A percentile compares a stretch with the other conserved stretches of the same genome.
phyloP scores from a whole-genome alignment of 1,140 invertebrate genomes.

The Temnothorax longispinosus region DNA sequence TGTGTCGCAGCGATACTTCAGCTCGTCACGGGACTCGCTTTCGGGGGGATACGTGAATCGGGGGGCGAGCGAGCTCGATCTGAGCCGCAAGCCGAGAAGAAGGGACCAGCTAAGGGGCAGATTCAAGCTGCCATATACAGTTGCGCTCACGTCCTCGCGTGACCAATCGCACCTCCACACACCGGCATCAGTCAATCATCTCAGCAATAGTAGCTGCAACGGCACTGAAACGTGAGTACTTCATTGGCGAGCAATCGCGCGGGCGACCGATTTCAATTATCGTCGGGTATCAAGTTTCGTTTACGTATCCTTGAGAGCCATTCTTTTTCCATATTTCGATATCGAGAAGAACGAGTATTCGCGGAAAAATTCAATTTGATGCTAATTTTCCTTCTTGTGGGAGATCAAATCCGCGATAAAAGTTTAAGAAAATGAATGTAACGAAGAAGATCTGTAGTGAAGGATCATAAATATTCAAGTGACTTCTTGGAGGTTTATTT shows the following conservation, averaged over 20 bases:
- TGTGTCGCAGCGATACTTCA: conserved; percentile 88
- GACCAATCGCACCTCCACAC: conserved; percentile 87
- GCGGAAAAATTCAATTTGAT: conserved; percentile 56
- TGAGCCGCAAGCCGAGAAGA: conserved; percentile 89
- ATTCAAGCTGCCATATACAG: conserved; percentile 89
- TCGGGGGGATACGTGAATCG: conserved; percentile 90
- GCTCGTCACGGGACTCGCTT: conserved; percentile 91
- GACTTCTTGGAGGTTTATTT: conserved; percentile 32
- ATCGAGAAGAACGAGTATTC: conserved; percentile 3
- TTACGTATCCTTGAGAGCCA: neutral
- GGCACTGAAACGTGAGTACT: conserved; percentile 88
- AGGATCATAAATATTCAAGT: conserved; percentile 54
- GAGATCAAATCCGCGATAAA: conserved; percentile 6
- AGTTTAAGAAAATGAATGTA: conserved; percentile 34
- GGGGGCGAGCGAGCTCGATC: conserved; percentile 90
- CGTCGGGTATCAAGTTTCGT: neutral
- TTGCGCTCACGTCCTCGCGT: conserved; percentile 87
- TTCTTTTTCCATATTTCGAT: neutral
- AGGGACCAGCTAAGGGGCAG: conserved; percentile 88
- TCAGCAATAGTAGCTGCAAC: conserved; percentile 88
- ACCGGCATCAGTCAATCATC: conserved; percentile 88
- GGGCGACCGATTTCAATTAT: conserved; percentile 40
- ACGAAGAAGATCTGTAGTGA: conserved; percentile 24
- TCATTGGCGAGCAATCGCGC: neutral
- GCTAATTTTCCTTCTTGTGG: conserved; percentile 15